These are phyloP conservation scores for Machimus atricapillus DNA, from an alignment of 2,888 invertebrate species.

Conservation along the genomic window DNA sequence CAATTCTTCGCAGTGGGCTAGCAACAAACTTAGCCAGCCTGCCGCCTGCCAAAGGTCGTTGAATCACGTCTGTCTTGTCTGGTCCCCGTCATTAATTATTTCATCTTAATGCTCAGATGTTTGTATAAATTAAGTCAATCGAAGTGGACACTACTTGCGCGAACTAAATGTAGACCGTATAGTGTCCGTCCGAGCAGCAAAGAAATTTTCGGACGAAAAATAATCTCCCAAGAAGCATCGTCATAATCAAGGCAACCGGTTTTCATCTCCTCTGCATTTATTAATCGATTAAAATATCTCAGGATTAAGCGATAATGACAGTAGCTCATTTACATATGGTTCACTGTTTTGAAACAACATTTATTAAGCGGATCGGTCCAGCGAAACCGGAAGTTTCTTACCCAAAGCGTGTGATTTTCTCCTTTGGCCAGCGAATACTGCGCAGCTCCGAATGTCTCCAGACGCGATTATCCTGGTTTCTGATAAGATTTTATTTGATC, in stretches of 20 bases:
- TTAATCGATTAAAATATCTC: conserved; percentile 42
- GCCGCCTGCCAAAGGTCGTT: conserved; percentile 14
- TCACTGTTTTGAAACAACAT: conserved; percentile 20
- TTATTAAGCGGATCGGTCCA: neutral
- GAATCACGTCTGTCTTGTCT: neutral
- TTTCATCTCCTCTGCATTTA: conserved; percentile 32
- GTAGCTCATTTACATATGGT: conserved; percentile 40
- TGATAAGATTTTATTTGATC: neutral
- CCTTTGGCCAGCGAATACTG: neutral
- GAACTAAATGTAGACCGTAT: neutral
- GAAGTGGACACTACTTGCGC: neutral
- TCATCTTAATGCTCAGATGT: conserved; percentile 7
- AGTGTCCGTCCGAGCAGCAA: neutral
- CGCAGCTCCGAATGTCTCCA: neutral
- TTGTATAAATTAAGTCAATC: conserved; percentile 31
- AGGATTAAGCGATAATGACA: conserved; percentile 39
- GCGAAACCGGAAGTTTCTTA: conserved; percentile 14
- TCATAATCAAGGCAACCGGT: conserved; percentile 28
- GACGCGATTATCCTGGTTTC: neutral
- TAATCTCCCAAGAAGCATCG: conserved; percentile 14
- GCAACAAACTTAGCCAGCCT: conserved; percentile 32
- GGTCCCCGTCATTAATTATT: neutral
- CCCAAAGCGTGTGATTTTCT: conserved; percentile 11
- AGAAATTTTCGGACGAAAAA: neutral
- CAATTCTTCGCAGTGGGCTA: neutral